These are phyloP conservation scores for Cosmorhoe ocellata DNA, from an alignment of 2,888 invertebrate genomes.

Conservation along the genomic window DNA sequence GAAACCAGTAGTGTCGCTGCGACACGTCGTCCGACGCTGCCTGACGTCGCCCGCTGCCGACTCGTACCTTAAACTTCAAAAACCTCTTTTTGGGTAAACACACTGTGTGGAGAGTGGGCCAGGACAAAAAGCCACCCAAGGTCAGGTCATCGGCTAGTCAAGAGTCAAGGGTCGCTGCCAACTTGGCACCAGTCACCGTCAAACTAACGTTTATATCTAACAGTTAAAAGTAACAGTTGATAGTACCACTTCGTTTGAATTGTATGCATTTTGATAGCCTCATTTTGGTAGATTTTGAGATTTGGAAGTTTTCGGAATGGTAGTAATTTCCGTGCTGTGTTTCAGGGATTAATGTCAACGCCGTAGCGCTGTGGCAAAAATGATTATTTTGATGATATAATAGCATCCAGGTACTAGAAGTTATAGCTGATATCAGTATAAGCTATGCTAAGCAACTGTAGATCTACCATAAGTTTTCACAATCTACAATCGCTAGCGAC, in stretches of 20 bases:
- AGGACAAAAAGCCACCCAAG: neutral
- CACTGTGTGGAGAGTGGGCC: neutral
- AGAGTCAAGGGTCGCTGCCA: conserved; percentile 27
- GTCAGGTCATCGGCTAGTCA: conserved; percentile 20
- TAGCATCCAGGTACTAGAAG: no score
- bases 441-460: no score
- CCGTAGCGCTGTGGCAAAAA: no score
- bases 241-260: conserved; percentile 16
- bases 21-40: no score
- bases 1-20: no score
- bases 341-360: neutral
- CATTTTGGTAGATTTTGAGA: conserved; percentile 26
- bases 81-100: neutral
- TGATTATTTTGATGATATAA: no score
- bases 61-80: no score
- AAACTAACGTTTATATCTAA: conserved; percentile 30
- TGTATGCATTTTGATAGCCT: conserved; percentile 33
- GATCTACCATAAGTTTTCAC: no score
- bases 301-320: conserved; percentile 8
- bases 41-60: no score
- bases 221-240: conserved; percentile 30
- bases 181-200: conserved; percentile 33
- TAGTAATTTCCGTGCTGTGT: neutral
- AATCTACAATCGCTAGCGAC: no score
- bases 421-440: no score